A percentile compares a stretch with the other conserved stretches of the same genome.
These are phyloP conservation scores for Alcedo atthis DNA, from an alignment of 2,797 vertebrate species.

Conservation along the genomic window DNA sequence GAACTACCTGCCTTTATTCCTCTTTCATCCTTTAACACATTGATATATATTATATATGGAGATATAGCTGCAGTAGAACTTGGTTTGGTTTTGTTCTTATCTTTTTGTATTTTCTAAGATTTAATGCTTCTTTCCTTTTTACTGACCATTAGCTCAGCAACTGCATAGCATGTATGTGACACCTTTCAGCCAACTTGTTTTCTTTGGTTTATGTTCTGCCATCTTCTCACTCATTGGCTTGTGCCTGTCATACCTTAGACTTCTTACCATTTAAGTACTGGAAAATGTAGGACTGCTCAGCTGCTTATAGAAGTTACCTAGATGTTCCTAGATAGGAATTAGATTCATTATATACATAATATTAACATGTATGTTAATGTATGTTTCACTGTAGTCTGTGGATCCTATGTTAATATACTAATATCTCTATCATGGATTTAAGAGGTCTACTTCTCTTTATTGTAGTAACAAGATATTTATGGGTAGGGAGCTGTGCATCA, in stretches of 20 bases:
- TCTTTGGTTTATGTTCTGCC: background rate
- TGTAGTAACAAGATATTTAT: slow-evolving; percentile 54
- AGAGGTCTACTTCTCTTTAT: slow-evolving; percentile 28
- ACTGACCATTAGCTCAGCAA: background rate
- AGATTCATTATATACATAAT: background rate
- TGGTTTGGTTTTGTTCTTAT: too few species aligned
- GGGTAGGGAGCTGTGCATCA: slow-evolving; percentile 16
- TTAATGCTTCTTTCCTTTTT: background rate
- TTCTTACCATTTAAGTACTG: background rate
- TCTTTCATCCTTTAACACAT: background rate
- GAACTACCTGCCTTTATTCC: background rate
- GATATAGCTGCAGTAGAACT: background rate
- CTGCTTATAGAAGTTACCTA: background rate
- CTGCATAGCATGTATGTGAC: background rate
- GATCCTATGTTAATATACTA: slow-evolving; percentile 23
- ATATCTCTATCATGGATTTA: background rate
- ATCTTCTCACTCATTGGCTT: background rate
- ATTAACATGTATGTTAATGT: slow-evolving; percentile 4
- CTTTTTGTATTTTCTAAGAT: background rate
- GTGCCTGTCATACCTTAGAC: background rate
- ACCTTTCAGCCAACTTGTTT: background rate
- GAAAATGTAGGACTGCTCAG: background rate
- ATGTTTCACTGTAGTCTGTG: background rate
- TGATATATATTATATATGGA: background rate
- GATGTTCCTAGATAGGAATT: background rate